A percentile compares a stretch with the other conserved stretches of the same genome.
These are phyloP conservation scores for Pachyramphus minor DNA, from an alignment of 2,113 vertebrate species.

Conservation along the genomic window DNA sequence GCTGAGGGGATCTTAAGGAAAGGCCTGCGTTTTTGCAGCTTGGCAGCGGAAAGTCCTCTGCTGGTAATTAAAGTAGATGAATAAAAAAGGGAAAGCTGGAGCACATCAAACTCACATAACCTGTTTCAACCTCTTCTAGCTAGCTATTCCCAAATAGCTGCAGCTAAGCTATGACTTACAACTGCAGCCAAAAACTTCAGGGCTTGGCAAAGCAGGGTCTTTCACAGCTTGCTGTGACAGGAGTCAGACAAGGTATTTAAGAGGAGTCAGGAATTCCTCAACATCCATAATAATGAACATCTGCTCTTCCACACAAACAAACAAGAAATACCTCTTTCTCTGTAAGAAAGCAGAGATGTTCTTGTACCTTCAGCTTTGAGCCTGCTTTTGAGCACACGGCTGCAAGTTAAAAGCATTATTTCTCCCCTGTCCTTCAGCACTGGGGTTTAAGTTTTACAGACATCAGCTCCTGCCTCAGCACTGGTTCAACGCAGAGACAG, in stretches of 20 bases:
- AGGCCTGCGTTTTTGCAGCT: background rate
- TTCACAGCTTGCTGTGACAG: conserved; percentile 27
- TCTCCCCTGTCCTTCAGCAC: background rate
- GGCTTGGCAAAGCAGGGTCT: background rate
- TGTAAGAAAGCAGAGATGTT: background rate
- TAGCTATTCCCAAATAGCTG: background rate
- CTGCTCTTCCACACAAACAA: background rate
- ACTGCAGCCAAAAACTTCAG: conserved; percentile 15
- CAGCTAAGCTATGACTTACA: background rate
- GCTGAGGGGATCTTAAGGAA: background rate
- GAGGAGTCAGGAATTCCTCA: background rate
- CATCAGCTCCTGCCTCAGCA: background rate
- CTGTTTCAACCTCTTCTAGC: background rate
- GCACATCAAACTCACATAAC: background rate
- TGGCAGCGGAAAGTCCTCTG: background rate
- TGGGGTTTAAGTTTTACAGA: background rate
- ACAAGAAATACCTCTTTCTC: background rate
- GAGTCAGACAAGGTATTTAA: background rate
- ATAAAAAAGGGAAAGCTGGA: background rate
- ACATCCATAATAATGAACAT: conserved; percentile 5
- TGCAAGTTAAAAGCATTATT: background rate
- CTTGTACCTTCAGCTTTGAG: background rate
- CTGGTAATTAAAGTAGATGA: background rate
- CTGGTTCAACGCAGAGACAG: rapidly evolving
- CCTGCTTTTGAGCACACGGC: background rate